Evolutionary conservation across 2,888 invertebrate genomes (phyloP).

Genomic region (Plebejus argus): DNA sequence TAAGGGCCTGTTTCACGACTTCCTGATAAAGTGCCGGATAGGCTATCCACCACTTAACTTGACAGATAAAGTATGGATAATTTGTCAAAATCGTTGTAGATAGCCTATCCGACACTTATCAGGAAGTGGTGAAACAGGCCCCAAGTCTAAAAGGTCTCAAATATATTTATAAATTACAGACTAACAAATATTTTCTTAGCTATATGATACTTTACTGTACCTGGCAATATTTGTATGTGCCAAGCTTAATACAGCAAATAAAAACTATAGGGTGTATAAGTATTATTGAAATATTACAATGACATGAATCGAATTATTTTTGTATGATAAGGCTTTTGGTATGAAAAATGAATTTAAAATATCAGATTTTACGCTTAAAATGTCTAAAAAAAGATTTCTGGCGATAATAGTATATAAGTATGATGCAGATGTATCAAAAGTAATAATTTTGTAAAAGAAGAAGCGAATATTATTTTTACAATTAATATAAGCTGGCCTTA

Average conservation of each 20-base stretch:
- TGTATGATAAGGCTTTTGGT: conserved; percentile 18
- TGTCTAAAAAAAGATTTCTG: not conserved
- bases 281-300: conserved; percentile 19
- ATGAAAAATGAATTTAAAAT: not conserved
- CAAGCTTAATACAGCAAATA: conserved; percentile 23
- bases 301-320: conserved; percentile 24
- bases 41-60: too few species aligned
- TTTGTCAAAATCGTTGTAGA: too few species aligned
- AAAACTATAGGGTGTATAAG: conserved; percentile 11
- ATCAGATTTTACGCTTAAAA: not conserved
- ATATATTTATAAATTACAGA: not conserved
- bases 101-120: too few species aligned
- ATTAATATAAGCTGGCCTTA: conserved; percentile 2
- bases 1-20: not conserved
- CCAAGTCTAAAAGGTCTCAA: not conserved
- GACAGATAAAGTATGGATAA: too few species aligned
- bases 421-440: not conserved
- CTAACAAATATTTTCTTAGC: conserved; percentile 19
- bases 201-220: conserved; percentile 19
- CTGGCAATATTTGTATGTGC: conserved; percentile 30
- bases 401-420: not conserved
- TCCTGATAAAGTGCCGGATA: too few species aligned
- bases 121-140: too few species aligned
- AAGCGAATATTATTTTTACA: not conserved
- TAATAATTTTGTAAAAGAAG: not conserved